These are phyloP conservation scores for Myanophis thanlyinensis DNA, from an alignment of 2,113 vertebrate genomes.

Conservation along the genomic window DNA sequence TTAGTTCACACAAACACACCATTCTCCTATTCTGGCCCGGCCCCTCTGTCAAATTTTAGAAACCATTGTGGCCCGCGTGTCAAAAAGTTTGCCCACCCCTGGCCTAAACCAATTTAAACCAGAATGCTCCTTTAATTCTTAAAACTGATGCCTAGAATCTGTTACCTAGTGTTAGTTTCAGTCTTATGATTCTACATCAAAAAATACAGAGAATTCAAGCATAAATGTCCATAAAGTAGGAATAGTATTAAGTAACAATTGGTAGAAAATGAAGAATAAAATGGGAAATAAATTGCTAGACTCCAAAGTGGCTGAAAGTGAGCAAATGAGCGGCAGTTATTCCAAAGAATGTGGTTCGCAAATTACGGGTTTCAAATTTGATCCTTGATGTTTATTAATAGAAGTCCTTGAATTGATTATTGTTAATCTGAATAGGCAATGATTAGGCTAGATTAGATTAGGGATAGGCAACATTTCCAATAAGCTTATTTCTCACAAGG, in stretches of 20 bases:
- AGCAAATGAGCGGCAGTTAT: not conserved
- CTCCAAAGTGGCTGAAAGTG: not conserved
- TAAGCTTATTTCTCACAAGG: not conserved
- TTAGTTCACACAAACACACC: too few species aligned
- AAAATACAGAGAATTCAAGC: not conserved
- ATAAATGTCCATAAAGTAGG: not conserved
- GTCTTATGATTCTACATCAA: not conserved
- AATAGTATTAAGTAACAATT: not conserved
- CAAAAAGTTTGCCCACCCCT: too few species aligned
- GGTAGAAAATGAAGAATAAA: not conserved
- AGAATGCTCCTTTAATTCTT: not conserved
- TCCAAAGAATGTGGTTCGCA: not conserved
- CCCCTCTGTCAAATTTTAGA: too few species aligned
- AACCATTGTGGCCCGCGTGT: too few species aligned
- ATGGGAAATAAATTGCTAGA: not conserved
- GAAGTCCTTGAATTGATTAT: not conserved
- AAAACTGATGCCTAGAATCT: not conserved
- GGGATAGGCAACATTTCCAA: not conserved
- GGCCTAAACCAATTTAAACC: too few species aligned
- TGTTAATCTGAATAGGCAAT: not conserved
- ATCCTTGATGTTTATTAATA: not conserved
- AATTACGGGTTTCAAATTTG: not conserved
- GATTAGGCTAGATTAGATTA: not conserved
- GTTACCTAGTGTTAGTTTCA: not conserved
- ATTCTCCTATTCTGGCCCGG: too few species aligned